Base-by-base conservation (phyloP, 2,113 vertebrate species). In the Chaenogobius annularis region DNA sequence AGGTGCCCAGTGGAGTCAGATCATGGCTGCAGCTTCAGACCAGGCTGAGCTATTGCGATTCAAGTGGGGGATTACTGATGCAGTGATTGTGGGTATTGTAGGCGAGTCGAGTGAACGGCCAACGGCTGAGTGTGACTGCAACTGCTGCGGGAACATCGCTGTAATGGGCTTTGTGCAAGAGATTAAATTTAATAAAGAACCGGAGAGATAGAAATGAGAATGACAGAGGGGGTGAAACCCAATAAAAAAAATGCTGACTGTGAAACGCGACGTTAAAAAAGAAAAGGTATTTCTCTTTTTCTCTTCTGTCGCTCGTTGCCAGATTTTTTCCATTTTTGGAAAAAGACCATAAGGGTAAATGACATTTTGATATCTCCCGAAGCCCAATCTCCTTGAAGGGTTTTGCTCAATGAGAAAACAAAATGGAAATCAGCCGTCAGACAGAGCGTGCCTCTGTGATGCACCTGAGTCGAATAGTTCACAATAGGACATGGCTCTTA, bases 41-140 rank as follows among this genome's bases (percentile, higher is more conserved):
- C 62, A 55, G 65, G 80, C 75, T 82, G 80, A 83, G 70, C 79
- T 79, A 56, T 82, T 83, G 73, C 76, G 75, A 80, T 74, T 81
- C 72, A 77, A 88, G 86, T 67, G 78, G 74, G 71, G 86, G 87
- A 88, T 92, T 89, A 89, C 86, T 84, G 89, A 87, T 88, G 88
- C 77, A 80, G 73, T 90, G 88, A 88, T 92, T 87, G 86, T 13
- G 72, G 80, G 69, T 86, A 83, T 88, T 83, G 86, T 80, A 67
- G 82, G 59, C 66, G 47, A 83, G 74, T 69, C 58, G 72, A 48
- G 77, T 83, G 84, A 87, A 86, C 79, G 83, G 80, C 78, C 79
- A 76, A 80, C 83, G 80, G 83, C 78, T 82, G 89, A 88, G 83
- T 89, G 75, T 69, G 80, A 86, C 73, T 73, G 70, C 79, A 83